phyloP scores from a whole-genome alignment of 2,113 vertebrate genomes.

The Anas platyrhynchos region DNA sequence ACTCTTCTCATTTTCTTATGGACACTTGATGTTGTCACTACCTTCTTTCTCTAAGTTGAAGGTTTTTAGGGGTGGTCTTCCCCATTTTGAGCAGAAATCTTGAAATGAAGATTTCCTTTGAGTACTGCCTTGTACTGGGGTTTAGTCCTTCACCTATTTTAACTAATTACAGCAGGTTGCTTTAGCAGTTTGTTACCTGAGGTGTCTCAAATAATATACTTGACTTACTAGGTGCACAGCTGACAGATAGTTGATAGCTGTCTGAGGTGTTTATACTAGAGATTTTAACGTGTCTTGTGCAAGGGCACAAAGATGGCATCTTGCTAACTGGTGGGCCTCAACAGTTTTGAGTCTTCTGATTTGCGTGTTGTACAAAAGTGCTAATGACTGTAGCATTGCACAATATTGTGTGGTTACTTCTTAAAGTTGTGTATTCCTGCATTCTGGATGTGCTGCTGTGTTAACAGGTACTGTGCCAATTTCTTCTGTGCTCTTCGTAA shows the following conservation, averaged over 20 bases:
- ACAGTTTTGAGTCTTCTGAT: neutral
- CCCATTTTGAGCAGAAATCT: neutral
- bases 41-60: neutral
- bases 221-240: neutral
- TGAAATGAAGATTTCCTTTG: neutral
- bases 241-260: neutral
- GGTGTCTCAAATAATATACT: neutral
- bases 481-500: neutral
- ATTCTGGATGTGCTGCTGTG: neutral
- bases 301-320: neutral
- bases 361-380: neutral
- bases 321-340: neutral
- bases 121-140: neutral
- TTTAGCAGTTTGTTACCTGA: neutral
- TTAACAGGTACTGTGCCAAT: neutral
- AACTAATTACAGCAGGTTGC: neutral
- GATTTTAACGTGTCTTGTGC: neutral
- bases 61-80: neutral
- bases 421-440: neutral
- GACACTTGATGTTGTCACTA: neutral
- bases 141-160: neutral
- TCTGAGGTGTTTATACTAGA: neutral
- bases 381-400: neutral
- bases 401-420: neutral
- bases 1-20: neutral